phyloP scores from a whole-genome alignment of 2,797 vertebrate genomes.

The Pantherophis vulpinus region DNA sequence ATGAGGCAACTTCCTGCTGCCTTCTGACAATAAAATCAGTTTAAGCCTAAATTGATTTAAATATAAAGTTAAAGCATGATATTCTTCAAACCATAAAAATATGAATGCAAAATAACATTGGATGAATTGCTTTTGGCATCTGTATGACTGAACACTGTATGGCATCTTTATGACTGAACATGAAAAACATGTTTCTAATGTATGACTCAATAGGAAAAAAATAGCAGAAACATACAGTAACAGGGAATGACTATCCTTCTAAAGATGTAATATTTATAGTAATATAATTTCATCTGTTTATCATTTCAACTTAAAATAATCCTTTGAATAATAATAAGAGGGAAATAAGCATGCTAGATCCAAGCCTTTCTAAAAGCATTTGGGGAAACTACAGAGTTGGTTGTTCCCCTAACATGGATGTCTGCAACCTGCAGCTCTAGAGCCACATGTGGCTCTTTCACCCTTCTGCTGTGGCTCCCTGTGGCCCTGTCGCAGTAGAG shows the following conservation, averaged over 20 bases:
- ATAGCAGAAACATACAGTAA: neutral
- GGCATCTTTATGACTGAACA: neutral
- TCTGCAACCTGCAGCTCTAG: too few species aligned
- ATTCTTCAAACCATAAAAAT: neutral
- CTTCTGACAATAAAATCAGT: too few species aligned
- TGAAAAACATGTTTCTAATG: slow-evolving; percentile 13
- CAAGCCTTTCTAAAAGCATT: neutral
- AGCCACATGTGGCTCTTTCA: too few species aligned
- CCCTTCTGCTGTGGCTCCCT: too few species aligned
- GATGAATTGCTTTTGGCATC: neutral
- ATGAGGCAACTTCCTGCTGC: too few species aligned
- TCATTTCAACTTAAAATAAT: neutral
- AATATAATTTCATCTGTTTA: neutral
- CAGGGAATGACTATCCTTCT: neutral
- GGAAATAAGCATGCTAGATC: neutral
- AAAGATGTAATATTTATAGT: neutral
- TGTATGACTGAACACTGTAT: neutral
- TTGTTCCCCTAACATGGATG: neutral
- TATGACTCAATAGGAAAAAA: neutral
- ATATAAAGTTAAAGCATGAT: neutral
- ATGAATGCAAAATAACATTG: neutral
- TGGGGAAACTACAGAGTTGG: neutral
- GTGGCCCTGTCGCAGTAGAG: too few species aligned
- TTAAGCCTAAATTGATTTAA: neutral
- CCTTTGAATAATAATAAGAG: neutral